These are phyloP conservation scores for Habroteleia sp. DNA, from an alignment of 2,888 invertebrate genomes.

Conservation along the genomic window DNA sequence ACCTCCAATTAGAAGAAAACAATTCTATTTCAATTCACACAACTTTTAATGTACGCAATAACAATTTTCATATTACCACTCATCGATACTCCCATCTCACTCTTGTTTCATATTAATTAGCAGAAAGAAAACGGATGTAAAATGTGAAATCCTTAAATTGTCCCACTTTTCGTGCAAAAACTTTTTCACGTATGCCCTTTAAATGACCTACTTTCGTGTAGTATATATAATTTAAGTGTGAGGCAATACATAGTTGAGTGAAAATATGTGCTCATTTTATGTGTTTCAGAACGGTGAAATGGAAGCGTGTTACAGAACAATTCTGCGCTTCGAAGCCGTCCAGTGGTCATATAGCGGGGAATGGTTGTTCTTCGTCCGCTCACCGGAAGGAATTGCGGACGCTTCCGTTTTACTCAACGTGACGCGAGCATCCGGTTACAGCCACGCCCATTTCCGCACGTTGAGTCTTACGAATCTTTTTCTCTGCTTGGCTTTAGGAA, in stretches of 20 bases:
- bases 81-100: too few species aligned
- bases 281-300: constrained; percentile 83
- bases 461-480: constrained; percentile 58
- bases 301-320: constrained; percentile 84
- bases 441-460: constrained; percentile 66
- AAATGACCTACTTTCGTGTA: background rate
- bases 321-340: constrained; percentile 83
- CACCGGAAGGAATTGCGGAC: constrained; percentile 84
- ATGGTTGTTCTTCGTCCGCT: constrained; percentile 85
- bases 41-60: too few species aligned
- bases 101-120: too few species aligned
- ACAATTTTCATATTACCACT: too few species aligned
- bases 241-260: constrained; percentile 18
- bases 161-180: too few species aligned
- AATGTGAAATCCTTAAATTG: background rate
- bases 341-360: constrained; percentile 84
- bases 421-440: constrained; percentile 80
- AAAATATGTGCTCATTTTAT: constrained; percentile 33
- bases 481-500: constrained; percentile 55
- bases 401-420: constrained; percentile 85
- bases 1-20: too few species aligned
- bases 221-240: background rate
- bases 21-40: too few species aligned
- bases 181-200: background rate
- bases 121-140: too few species aligned